Conservation (phyloP, 1,140 invertebrate species). For the Hestina assimilis region DNA sequence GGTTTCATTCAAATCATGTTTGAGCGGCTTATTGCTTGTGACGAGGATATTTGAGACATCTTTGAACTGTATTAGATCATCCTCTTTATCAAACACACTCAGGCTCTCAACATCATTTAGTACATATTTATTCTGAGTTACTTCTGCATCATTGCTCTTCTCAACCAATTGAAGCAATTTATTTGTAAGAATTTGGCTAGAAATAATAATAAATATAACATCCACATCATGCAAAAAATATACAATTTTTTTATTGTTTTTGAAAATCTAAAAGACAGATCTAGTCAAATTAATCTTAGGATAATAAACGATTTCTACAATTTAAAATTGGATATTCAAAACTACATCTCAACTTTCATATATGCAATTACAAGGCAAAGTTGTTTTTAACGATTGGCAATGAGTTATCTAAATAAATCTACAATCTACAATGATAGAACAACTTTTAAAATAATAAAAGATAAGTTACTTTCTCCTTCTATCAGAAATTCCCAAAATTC, state of each 20-base stretch:
- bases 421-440: no score
- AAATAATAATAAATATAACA: conserved; percentile 43
- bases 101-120: conserved; percentile 79
- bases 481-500: conserved; percentile 85
- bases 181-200: conserved; percentile 83
- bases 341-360: no score
- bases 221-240: conserved; percentile 3
- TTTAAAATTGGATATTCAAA: no score
- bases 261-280: no score
- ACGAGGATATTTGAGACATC: conserved; percentile 82
- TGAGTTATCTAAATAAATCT: no score
- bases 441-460: neutral
- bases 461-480: conserved; percentile 83
- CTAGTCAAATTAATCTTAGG: no score
- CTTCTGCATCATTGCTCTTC: conserved; percentile 76
- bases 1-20: conserved; percentile 73
- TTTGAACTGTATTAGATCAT: conserved; percentile 82
- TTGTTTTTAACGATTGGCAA: no score
- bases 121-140: conserved; percentile 78
- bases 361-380: no score
- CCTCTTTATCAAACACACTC: conserved; percentile 81
- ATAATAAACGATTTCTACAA: no score
- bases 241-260: no score
- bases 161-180: conserved; percentile 87
- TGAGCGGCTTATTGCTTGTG: conserved; percentile 80